Evolutionary conservation across 2,113 vertebrate genomes (phyloP).

Genomic region (Triplophysa dalaica): DNA sequence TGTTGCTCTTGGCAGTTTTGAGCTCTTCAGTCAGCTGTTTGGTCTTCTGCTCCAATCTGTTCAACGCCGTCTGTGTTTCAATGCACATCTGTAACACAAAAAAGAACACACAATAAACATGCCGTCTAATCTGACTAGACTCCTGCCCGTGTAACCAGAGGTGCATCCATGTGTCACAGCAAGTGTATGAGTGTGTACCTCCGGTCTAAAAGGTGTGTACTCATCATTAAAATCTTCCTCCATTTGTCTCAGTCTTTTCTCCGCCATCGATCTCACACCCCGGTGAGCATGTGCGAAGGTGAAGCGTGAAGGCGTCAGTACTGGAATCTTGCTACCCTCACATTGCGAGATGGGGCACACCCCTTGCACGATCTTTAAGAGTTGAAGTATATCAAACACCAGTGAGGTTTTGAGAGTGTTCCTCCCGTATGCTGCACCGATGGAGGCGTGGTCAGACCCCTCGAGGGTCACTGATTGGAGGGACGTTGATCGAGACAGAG

Average conservation of each 20-base stretch:
- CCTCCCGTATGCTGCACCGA: slow-evolving; percentile 48
- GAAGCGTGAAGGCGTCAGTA: slow-evolving; percentile 53
- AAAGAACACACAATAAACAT: slow-evolving; percentile 8
- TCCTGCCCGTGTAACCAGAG: not conserved
- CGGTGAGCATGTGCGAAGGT: not conserved
- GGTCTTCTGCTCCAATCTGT: slow-evolving; percentile 61
- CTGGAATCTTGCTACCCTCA: slow-evolving; percentile 69
- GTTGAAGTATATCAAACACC: slow-evolving; percentile 67
- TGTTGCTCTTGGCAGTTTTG: slow-evolving; percentile 58
- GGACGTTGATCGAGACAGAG: slow-evolving; percentile 58
- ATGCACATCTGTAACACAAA: slow-evolving; percentile 52
- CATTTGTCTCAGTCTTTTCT: slow-evolving; percentile 59
- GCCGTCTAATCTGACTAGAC: too few relatives aligned
- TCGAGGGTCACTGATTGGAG: slow-evolving; percentile 62
- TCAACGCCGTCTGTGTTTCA: slow-evolving; percentile 63
- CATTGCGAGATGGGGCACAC: slow-evolving; percentile 56
- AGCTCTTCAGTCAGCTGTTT: slow-evolving; percentile 70
- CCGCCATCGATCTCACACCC: not conserved
- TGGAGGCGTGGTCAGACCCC: slow-evolving; percentile 46
- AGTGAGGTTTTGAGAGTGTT: slow-evolving; percentile 52
- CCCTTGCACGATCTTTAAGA: slow-evolving; percentile 63
- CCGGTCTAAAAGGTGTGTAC: slow-evolving; percentile 64
- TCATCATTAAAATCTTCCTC: slow-evolving; percentile 75
- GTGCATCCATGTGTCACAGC: not conserved
- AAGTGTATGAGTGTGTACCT: slow-evolving; percentile 64